These are phyloP conservation scores for Rhea americana DNA, from an alignment of 2,113 vertebrate genomes.

Conservation along the genomic window DNA sequence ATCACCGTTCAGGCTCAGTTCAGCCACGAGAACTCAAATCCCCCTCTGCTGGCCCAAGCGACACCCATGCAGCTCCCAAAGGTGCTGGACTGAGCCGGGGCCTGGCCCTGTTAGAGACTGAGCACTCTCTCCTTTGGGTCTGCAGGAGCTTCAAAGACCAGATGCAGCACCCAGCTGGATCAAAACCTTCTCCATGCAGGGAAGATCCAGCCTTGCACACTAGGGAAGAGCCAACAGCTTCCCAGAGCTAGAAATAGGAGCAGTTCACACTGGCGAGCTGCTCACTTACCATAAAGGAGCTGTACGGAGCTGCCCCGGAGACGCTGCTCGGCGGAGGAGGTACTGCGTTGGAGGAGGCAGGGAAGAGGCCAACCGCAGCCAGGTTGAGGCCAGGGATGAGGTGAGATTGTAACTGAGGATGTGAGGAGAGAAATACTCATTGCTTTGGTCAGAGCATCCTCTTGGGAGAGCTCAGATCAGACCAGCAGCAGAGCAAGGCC, in stretches of 20 bases:
- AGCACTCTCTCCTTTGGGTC: fast-evolving
- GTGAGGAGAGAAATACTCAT: background rate
- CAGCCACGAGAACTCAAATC: background rate
- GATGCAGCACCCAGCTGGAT: background rate
- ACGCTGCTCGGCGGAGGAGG: conserved; percentile 87
- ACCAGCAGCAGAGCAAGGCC: background rate
- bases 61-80: background rate
- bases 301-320: conserved; percentile 82
- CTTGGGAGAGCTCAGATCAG: background rate
- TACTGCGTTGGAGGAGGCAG: conserved; percentile 84
- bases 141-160: fast-evolving
- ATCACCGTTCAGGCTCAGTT: background rate
- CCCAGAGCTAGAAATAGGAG: background rate
- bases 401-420: conserved; percentile 87
- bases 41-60: too few relatives aligned
- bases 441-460: background rate
- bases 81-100: background rate
- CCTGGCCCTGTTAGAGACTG: fast-evolving
- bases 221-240: background rate
- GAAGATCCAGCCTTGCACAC: background rate
- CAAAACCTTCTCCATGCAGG: fast-evolving
- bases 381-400: conserved; percentile 94
- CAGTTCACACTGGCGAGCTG: fast-evolving
- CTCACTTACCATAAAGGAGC: conserved; percentile 87
- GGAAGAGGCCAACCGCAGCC: conserved; percentile 91